Base-by-base conservation (phyloP, 2,888 invertebrate genomes). In the Amaurobius ferox region DNA sequence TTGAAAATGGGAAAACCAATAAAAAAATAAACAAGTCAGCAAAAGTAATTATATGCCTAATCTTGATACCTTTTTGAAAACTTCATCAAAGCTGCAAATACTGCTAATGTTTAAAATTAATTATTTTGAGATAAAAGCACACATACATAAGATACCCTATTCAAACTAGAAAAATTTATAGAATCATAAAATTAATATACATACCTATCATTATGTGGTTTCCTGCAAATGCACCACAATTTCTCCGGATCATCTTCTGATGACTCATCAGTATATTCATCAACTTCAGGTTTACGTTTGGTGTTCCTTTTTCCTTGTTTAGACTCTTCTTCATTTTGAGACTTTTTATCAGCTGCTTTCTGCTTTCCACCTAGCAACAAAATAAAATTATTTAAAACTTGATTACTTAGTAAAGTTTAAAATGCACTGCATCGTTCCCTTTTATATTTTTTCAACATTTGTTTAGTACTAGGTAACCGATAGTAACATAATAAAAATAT, bases 211-310 rank as follows among this genome's bases (percentile, higher is more conserved):
- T 97, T 97, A 91, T 98, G 97, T 0, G 98, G 98, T 90, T 97
- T 96, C 89, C 95, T 95, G 91, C 98, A 98, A 90, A 98, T 96
- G 91, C 98, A 98, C 97, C 98, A 98, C 74, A 98, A 92, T 91
- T 96, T 95, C 90, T 96, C 94, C 9, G 97, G 97, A 93, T 98
- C 97, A 92, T 97, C 97, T 92, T 97, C 97, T 1, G 90, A 90
- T 39, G 90, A 90, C 90, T 90, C 90, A 72, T 90, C 90, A 39
- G 89, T 88, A 85, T 35, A 5, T 7, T 5, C 35, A 13, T 44
- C 44, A 11, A 29, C n/a, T n/a, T 64, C 64, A 64, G 64, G 11
- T 9, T 64, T 64, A 16, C 64, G 28, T 6, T 19, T 61, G 1
- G 9, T 23, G 0, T 29, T 30, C 0, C 29, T 13, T 30, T 64